Conservation (phyloP, 2,888 invertebrate species). For the Tortricodes alternella region DNA sequence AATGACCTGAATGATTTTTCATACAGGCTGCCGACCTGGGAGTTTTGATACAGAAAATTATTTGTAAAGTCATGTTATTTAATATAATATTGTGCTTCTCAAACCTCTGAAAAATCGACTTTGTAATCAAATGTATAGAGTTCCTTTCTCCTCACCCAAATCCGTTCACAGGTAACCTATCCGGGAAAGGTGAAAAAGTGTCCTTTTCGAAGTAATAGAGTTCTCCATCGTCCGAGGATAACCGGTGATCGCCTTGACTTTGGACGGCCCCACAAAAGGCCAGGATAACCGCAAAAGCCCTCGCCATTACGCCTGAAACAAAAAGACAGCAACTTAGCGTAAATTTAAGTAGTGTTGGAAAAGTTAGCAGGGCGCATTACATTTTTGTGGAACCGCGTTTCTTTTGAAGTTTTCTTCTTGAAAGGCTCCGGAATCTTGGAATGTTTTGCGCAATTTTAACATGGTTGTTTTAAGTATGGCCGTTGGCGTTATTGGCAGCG, state of each 20-base stretch:
- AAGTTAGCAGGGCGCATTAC: background rate
- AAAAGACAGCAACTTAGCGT: conserved; percentile 26
- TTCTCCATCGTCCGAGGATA: background rate
- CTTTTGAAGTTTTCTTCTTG: background rate
- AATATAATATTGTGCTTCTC: too few relatives aligned
- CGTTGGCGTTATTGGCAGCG: background rate
- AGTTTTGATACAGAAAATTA: too few relatives aligned
- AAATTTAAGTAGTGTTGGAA: background rate
- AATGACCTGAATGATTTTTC: too few relatives aligned
- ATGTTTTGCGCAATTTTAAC: background rate
- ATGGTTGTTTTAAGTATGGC: background rate
- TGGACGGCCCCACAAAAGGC: conserved; percentile 43
- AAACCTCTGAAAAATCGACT: background rate
- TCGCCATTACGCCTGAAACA: conserved; percentile 54
- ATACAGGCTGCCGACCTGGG: too few relatives aligned
- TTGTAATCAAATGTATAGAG: too few relatives aligned
- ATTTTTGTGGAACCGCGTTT: background rate
- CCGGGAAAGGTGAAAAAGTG: conserved; percentile 23
- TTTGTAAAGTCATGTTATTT: too few relatives aligned
- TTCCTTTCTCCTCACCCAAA: conserved; percentile 63
- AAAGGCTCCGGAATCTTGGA: background rate
- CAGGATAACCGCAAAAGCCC: conserved; percentile 39
- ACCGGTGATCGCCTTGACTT: conserved; percentile 38
- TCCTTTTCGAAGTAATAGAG: conserved; percentile 11
- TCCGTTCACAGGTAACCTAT: conserved; percentile 59